Evolutionary conservation across 2,888 invertebrate genomes (phyloP), one percentile per base, ranked within the genome.

Genomic region (Diarsia rubi): DNA sequence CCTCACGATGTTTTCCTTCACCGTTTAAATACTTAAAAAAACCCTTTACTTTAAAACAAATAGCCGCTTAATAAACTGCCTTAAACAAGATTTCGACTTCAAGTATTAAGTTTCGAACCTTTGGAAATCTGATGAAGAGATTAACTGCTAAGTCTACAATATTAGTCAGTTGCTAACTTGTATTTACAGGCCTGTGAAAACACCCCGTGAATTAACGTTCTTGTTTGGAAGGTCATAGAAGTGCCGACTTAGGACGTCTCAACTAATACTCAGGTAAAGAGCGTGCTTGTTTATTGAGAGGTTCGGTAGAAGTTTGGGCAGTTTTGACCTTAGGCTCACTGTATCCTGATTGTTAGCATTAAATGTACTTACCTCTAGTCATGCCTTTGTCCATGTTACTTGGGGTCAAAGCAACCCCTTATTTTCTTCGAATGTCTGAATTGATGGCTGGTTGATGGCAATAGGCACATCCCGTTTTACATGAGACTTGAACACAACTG

Each of bases 91-190:
- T 64, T 52, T 60, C 12, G n/a, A 52, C 27, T 65, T 54, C 27
- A 76, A 42, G 27, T 31, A 24, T 63, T 60, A 60, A 42, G 67
- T 64, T 71, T 78, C 49, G 5, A 72, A 47, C 44, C 66, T 62
- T 80, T 63, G 63, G 57, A 80, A 84, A 75, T 80, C 49, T 21
- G 71, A 75, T 73, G 44, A 80, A 67, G 66, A 75, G 59, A 80
- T 79, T 64, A 67, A 52, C 47, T 21, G 12, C 16, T 49, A 68
- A 64, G 60, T 72, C 69, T 70, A 76, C 49, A 76, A 70, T 84
- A 62, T 66, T 52, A 80, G 63, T 70, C 31, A 62, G 72, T 69
- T 76, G 31, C 63, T 60, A 42, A 73, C 66, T 81, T 68, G 59
- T 72, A 70, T 16, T 77, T 73, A 84, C 72, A 47, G 52, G 60